Base-by-base conservation (phyloP, 2,888 invertebrate genomes). In the Stratiomys singularior region DNA sequence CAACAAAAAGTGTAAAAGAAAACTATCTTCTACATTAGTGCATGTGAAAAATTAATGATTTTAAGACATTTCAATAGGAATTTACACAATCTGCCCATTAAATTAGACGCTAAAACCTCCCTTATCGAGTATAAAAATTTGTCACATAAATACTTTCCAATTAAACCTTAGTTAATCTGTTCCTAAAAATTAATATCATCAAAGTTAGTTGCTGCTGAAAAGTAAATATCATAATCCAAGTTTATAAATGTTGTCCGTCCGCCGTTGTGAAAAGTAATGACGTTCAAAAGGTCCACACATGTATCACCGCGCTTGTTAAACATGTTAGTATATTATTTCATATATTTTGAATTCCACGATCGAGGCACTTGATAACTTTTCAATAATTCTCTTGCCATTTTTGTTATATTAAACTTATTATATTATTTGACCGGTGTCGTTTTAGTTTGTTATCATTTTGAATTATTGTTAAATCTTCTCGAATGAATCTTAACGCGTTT, bases 141-240 rank as follows among this genome's bases (percentile, higher is more conserved):
- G 3, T 37, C 3, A 37, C 3, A 37, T 37, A 25, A 4, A 25
- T 60, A 64, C 64, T 64, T 64, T 64, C 64, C 64, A 64, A 30
- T 64, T 27, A 64, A 30, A 30, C 64, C 15, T 64, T 9, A 37
- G 9, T n/a, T 28, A 15, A 15, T 30, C 11, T 13, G 64, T 30
- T 64, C 27, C 11, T 5, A 30, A 28, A 64, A 25, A 37, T 30
- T 64, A 15, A 64, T 28, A 21, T 5, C 27, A 64, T n/a, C 4
- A n/a, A n/a, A 64, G 64, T 64, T 28, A 64, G 64, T 64, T 1
- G 60, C 21, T 30, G 64, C 28, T 37, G 37, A 37, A 37, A 28
- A 25, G 28, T 30, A 64, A 27, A 30, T 5, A 64, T 9, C 15
- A 30, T 23, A 25, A 64, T 64, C 64, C 64, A 64, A 30, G 11